Evolutionary conservation across 1,140 invertebrate species (phyloP).

Genomic region (Rhizoglyphus robini): DNA sequence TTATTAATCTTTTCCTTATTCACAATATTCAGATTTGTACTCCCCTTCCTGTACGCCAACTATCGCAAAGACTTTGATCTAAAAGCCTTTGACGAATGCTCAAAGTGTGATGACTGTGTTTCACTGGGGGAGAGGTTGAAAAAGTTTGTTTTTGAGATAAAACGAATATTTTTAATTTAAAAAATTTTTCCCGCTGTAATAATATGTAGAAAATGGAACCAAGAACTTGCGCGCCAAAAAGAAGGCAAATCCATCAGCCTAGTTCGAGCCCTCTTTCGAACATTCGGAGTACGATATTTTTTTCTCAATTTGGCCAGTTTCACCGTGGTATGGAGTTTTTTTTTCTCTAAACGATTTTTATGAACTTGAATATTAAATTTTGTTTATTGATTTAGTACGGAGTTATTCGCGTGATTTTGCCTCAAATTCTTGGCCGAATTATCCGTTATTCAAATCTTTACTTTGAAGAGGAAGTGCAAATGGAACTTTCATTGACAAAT

Average conservation of each 20-base stretch:
- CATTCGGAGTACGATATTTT: background rate
- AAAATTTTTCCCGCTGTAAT: background rate
- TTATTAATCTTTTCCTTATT: no score
- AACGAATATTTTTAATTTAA: background rate
- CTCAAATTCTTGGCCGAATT: background rate
- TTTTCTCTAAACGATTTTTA: no score
- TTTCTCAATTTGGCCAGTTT: background rate
- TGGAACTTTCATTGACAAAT: background rate
- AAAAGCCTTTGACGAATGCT: background rate
- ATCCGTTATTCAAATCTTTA: conserved; percentile 3
- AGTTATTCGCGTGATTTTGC: background rate
- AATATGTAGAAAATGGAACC: background rate
- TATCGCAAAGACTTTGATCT: background rate
- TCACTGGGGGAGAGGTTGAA: background rate
- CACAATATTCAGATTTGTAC: no score
- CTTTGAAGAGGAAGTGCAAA: background rate
- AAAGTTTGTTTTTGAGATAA: background rate
- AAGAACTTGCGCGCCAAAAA: background rate
- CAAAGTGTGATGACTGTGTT: background rate
- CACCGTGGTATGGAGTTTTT: no score
- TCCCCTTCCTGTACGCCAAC: background rate
- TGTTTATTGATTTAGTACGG: no score
- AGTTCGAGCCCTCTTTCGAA: background rate
- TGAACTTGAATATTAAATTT: no score
- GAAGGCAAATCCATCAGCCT: background rate